phyloP scores from a whole-genome alignment of 2,113 vertebrate genomes.

The Dasypus novemcinctus region DNA sequence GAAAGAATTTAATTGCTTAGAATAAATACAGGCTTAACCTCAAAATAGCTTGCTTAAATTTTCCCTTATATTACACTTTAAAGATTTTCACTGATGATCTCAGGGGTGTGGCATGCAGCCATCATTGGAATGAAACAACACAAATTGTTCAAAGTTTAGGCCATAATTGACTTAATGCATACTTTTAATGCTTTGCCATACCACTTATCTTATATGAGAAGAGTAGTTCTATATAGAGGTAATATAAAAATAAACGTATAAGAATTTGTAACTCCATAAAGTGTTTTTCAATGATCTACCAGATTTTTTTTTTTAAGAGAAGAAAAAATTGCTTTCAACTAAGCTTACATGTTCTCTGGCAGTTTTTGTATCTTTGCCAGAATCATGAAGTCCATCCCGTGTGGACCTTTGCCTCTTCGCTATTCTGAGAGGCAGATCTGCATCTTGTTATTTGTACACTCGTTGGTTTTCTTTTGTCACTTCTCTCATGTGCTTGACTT shows the following conservation, averaged over 20 bases:
- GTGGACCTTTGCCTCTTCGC: background rate
- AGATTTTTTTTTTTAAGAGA: background rate
- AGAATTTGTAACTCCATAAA: background rate
- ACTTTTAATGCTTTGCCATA: slow-evolving; percentile 34
- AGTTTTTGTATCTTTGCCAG: background rate
- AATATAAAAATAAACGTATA: slow-evolving; percentile 36
- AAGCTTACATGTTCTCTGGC: background rate
- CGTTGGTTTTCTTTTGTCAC: background rate
- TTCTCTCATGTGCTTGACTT: background rate
- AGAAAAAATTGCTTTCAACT: background rate
- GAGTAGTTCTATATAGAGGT: slow-evolving; percentile 10
- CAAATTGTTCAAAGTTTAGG: slow-evolving; percentile 31
- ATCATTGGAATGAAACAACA: slow-evolving; percentile 46
- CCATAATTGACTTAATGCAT: slow-evolving; percentile 41
- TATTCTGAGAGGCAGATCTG: background rate
- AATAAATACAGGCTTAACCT: slow-evolving; percentile 59
- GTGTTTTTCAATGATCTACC: background rate
- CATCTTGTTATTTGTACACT: background rate
- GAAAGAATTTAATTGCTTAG: slow-evolving; percentile 43
- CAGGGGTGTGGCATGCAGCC: background rate
- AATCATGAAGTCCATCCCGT: background rate
- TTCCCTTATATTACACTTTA: slow-evolving; percentile 43
- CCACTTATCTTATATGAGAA: slow-evolving; percentile 49
- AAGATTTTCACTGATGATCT: slow-evolving; percentile 54
- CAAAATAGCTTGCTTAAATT: slow-evolving; percentile 63